Conservation (phyloP, 2,113 vertebrate species). For the Emydocephalus ijimae region DNA sequence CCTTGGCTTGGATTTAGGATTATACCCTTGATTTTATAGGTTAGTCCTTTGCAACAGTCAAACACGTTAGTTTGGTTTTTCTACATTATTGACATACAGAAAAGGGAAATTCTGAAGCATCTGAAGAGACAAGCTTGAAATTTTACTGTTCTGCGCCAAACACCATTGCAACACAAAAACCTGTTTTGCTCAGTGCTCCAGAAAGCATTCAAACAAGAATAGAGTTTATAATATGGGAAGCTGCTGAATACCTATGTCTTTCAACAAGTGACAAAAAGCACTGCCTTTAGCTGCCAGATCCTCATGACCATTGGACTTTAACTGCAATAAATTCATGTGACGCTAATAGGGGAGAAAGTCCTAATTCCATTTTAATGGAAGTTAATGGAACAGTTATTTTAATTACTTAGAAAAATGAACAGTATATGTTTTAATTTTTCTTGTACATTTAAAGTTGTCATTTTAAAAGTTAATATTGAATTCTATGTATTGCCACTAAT, state of each 20-base stretch:
- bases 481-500: not conserved
- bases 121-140: not conserved
- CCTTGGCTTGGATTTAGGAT: not conserved
- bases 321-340: not conserved
- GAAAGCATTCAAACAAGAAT: not conserved
- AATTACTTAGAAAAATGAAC: not conserved
- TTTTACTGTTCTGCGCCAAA: not conserved
- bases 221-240: not conserved
- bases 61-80: not conserved
- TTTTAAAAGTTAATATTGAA: not conserved
- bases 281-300: not conserved
- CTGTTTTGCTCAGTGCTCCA: not conserved
- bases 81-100: not conserved
- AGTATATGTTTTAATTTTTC: not conserved
- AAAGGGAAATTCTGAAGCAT: not conserved
- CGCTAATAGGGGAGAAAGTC: not conserved
- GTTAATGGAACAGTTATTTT: not conserved
- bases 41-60: not conserved
- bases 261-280: not conserved
- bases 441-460: not conserved
- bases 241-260: not conserved
- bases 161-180: not conserved
- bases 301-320: not conserved
- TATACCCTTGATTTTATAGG: not conserved
- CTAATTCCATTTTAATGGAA: not conserved